Evolutionary conservation across 2,797 vertebrate species (phyloP).

Genomic region (Microchirus variegatus): DNA sequence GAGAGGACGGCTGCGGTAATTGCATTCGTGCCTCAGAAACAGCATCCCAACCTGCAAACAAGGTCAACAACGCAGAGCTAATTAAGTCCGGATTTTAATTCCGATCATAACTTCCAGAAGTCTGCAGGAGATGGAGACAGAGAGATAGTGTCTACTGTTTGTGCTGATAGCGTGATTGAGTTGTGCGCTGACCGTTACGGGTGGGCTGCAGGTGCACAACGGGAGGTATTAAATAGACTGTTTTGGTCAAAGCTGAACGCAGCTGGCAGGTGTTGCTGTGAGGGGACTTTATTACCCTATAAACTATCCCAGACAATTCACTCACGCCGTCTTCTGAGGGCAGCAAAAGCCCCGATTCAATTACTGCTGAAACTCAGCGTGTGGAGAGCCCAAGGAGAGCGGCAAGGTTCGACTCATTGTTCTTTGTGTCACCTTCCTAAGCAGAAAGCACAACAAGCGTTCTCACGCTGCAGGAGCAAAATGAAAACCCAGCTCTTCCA

Average conservation of each 20-base stretch:
- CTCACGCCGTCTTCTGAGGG: constrained; percentile 59
- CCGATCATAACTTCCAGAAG: constrained; percentile 57
- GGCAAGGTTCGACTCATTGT: constrained; percentile 47
- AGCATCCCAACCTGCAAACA: constrained; percentile 60
- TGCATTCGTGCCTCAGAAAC: constrained; percentile 49
- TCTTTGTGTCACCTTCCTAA: constrained; percentile 58
- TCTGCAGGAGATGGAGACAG: constrained; percentile 11
- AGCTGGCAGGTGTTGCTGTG: constrained; percentile 72
- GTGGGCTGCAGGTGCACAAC: constrained; percentile 69
- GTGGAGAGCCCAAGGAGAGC: constrained; percentile 46
- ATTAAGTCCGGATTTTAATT: constrained; percentile 75
- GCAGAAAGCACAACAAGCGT: constrained; percentile 21
- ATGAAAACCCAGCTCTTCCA: constrained; percentile 9
- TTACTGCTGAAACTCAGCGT: constrained; percentile 52
- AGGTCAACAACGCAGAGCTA: constrained; percentile 63
- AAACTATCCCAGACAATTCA: constrained; percentile 73
- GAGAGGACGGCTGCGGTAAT: constrained; percentile 51
- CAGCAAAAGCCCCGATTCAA: constrained; percentile 63
- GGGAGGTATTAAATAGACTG: constrained; percentile 65
- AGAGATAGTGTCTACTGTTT: not conserved
- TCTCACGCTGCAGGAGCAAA: constrained; percentile 35
- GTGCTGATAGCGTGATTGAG: constrained; percentile 33
- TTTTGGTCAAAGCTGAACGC: constrained; percentile 65
- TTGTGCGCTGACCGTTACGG: constrained; percentile 37
- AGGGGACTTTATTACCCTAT: constrained; percentile 75